These are phyloP conservation scores for Chlorops oryzae DNA, from an alignment of 1,140 invertebrate genomes.

Conservation along the genomic window DNA sequence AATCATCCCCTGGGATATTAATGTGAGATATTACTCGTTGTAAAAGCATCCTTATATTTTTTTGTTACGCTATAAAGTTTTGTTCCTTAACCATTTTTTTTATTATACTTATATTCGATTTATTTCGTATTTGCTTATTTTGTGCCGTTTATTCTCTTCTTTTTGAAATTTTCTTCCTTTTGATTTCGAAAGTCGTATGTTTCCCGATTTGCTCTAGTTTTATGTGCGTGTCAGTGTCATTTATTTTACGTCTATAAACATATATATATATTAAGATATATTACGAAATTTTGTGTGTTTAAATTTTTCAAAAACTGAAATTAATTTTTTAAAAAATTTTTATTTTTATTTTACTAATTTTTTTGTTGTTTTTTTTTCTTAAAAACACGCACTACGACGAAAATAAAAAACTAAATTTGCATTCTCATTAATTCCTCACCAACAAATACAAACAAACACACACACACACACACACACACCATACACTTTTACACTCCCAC, in stretches of 20 bases:
- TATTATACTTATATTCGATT: too few relatives aligned
- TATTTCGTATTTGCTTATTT: too few relatives aligned
- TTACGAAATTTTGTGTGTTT: background rate
- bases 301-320: background rate
- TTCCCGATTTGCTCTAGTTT: slow-evolving; percentile 1
- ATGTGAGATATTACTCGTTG: too few relatives aligned
- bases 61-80: too few relatives aligned
- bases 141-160: slow-evolving; percentile 3
- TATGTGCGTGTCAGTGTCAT: background rate
- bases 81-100: too few relatives aligned
- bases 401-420: slow-evolving; percentile 7
- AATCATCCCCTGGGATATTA: too few relatives aligned
- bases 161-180: slow-evolving; percentile 8
- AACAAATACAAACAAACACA: slow-evolving; percentile 19
- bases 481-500: too few relatives aligned
- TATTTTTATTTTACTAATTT: background rate
- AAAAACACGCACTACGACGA: slow-evolving; percentile 2
- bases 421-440: background rate
- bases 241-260: background rate
- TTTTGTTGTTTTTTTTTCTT: background rate
- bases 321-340: background rate
- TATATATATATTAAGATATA: background rate
- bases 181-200: slow-evolving; percentile 1
- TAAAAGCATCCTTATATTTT: too few relatives aligned
- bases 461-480: slow-evolving; percentile 14